Conservation (phyloP, 1,140 invertebrate genomes). For the Solen grandis region DNA sequence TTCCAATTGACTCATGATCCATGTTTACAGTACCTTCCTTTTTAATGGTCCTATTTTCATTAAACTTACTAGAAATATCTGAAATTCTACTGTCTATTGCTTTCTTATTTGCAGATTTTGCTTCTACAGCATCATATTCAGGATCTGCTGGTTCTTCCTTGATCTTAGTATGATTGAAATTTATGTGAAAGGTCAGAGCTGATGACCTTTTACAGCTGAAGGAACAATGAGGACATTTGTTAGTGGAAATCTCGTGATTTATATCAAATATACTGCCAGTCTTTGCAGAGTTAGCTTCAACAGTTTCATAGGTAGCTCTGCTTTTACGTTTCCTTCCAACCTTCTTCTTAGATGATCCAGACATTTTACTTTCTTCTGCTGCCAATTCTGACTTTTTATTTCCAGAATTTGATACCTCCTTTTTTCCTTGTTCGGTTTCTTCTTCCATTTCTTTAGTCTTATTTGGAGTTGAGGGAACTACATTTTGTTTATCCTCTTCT, state of each 20-base stretch:
- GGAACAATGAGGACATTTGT: conserved; percentile 42
- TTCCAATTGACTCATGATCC: background rate
- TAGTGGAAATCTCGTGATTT: background rate
- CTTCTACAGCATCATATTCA: background rate
- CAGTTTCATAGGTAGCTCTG: background rate
- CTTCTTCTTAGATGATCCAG: background rate
- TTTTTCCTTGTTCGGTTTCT: background rate
- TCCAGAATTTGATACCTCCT: background rate
- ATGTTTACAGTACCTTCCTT: background rate
- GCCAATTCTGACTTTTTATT: background rate
- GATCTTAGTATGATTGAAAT: conserved; percentile 18
- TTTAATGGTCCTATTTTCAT: background rate
- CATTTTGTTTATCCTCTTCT: background rate
- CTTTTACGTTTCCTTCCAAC: background rate
- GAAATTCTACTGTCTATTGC: background rate
- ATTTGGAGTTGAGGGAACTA: background rate
- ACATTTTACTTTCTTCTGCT: background rate
- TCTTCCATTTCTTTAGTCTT: background rate
- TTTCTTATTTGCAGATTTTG: background rate
- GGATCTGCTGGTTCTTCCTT: background rate
- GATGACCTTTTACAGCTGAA: conserved; percentile 30
- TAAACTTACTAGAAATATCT: background rate
- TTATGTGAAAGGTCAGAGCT: conserved; percentile 34
- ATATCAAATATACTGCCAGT: background rate
- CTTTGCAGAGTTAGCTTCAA: background rate